A percentile compares a stretch with the other conserved stretches of the same genome.
Conservation (phyloP, 2,797 vertebrate genomes). For the Perodicticus potto region DNA sequence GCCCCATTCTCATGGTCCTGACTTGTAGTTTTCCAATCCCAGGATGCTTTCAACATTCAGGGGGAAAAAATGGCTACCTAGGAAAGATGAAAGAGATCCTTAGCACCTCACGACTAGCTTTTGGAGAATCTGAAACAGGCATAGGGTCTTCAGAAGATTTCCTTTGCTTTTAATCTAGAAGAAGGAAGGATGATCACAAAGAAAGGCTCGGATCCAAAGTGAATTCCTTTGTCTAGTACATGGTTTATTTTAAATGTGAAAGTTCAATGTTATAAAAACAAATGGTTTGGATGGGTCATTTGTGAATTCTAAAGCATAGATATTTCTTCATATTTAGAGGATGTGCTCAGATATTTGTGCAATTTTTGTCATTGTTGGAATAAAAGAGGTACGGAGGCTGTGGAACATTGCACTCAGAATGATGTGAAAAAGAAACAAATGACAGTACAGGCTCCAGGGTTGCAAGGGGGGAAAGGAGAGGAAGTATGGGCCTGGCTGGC, state of each 20-base stretch:
- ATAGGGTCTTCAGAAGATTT: conserved; percentile 8
- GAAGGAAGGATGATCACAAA: conserved; percentile 64
- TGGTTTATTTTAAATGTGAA: conserved; percentile 79
- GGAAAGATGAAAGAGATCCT: neutral
- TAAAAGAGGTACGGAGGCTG: conserved; percentile 42
- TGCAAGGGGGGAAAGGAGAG: neutral
- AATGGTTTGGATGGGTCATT: conserved; percentile 60
- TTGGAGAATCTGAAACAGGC: conserved; percentile 3
- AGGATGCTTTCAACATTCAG: neutral
- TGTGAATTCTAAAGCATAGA: conserved; percentile 65
- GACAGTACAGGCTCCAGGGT: neutral
- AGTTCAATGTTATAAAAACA: conserved; percentile 77
- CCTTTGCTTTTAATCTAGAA: conserved; percentile 61
- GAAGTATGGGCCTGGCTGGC: neutral
- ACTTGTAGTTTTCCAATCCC: neutral
- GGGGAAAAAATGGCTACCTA: neutral
- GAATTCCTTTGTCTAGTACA: conserved; percentile 76
- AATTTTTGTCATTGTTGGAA: conserved; percentile 64
- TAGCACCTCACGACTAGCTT: neutral
- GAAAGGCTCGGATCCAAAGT: conserved; percentile 66
- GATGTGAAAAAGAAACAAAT: conserved; percentile 59
- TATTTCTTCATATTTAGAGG: conserved; percentile 72
- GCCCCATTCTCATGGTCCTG: neutral
- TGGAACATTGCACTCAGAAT: neutral
- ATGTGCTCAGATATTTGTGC: conserved; percentile 61